These are phyloP conservation scores for Cyprinodon tularosa DNA, from an alignment of 2,113 vertebrate species.

Conservation along the genomic window DNA sequence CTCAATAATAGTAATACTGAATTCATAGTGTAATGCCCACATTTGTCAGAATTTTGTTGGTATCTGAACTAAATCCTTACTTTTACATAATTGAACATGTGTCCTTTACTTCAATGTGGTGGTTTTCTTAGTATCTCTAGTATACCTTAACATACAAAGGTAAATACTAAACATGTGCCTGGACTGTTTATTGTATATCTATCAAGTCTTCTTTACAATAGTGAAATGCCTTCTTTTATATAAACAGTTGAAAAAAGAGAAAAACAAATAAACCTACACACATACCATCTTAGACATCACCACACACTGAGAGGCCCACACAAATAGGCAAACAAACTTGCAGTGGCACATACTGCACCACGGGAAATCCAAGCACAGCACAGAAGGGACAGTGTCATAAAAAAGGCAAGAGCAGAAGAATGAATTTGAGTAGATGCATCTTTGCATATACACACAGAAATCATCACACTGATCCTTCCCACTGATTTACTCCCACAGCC, in stretches of 20 bases:
- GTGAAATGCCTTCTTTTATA: neutral
- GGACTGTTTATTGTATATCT: neutral
- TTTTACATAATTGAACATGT: neutral
- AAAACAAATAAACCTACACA: neutral
- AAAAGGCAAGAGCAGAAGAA: slow-evolving; percentile 24
- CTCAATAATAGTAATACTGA: no score
- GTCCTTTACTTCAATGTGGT: neutral
- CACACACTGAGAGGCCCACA: slow-evolving; percentile 27
- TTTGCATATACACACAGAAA: slow-evolving; percentile 21
- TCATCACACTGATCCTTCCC: slow-evolving; percentile 7
- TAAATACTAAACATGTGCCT: neutral
- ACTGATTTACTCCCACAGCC: slow-evolving; percentile 24
- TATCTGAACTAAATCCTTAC: neutral
- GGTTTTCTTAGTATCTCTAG: neutral
- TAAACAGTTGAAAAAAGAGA: slow-evolving; percentile 16
- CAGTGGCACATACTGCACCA: slow-evolving; percentile 33
- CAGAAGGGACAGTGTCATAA: slow-evolving; percentile 37
- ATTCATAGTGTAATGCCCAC: neutral
- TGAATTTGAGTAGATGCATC: slow-evolving; percentile 38
- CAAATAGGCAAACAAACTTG: slow-evolving; percentile 52
- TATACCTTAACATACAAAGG: neutral
- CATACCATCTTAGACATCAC: slow-evolving; percentile 25
- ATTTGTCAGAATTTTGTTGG: neutral
- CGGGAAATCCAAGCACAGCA: slow-evolving; percentile 37
- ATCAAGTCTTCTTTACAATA: neutral